Evolutionary conservation across 2,113 vertebrate genomes (phyloP), one percentile per base, ranked within the genome.

Genomic region (Nerophis ophidion): DNA sequence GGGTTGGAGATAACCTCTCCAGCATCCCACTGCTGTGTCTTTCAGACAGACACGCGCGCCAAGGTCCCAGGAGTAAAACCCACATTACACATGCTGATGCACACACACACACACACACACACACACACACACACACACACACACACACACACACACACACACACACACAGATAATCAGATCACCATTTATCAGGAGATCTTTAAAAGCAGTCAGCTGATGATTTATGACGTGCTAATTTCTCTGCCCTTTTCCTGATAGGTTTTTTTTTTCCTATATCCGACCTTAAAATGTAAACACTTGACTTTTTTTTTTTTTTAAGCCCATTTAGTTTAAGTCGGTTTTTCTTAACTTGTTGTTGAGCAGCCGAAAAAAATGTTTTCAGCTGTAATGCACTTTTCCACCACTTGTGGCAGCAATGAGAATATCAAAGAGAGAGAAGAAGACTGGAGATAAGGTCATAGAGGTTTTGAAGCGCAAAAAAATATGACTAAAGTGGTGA

Each of bases 1-100:
- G 85, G 76, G 84, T 79, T 48, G 76, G 86, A 86, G 61, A 87
- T 69, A 81, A 80, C 82, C 76, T 86, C 84, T 77, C 74, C 63
- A 84, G 86, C 87, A 81, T 84, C 79, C 65, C 56, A 79, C 79
- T 55, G 64, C 75, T 62, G 74, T 60, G 74, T 45, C 74, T 63
- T 65, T 77, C 40, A 81, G 65, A 76, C 53, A 48, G 62, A 61
- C 75, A 71, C 57, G 57, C 68, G 45, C 57, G 13, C 51, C 58
- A 40, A 48, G n/a, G 75, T 83, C 84, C 77, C 82, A 49, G 46
- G 84, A 76, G 82, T 66, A 72, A 61, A 72, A 56, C 50, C 62
- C 56, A 44, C 74, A 77, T 75, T 69, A 26, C 9, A 74, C 71
- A 81, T 60, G 68, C 71, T 72, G 60, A 75, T 71, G 70, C 69